Conservation (phyloP, 2,113 vertebrate genomes). For the Numida meleagris region DNA sequence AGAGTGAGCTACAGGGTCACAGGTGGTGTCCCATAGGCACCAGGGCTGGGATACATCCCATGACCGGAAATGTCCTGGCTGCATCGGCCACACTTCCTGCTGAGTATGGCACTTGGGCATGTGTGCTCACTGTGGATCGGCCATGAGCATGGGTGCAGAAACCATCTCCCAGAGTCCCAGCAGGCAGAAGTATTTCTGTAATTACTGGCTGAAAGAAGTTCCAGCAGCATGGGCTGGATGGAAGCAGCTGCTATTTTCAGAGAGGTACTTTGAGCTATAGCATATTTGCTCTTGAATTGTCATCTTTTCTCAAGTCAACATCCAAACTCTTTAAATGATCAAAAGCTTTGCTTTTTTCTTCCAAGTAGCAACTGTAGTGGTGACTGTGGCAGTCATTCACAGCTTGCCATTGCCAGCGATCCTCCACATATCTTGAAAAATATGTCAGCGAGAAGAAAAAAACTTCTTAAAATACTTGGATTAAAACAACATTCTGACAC, state of each 20-base stretch:
- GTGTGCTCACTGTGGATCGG: neutral
- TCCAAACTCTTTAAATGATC: neutral
- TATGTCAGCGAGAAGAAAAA: neutral
- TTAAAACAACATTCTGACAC: conserved; percentile 26
- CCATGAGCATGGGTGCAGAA: rapidly evolving
- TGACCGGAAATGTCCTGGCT: neutral
- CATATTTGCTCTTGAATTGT: neutral
- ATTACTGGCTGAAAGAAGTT: neutral
- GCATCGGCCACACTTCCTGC: neutral
- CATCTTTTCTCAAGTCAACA: neutral
- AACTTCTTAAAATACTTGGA: neutral
- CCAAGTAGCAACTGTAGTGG: neutral
- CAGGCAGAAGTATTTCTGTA: neutral
- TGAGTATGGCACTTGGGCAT: neutral
- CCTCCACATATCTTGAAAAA: conserved; percentile 12
- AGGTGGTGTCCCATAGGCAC: neutral
- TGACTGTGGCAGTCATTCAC: neutral
- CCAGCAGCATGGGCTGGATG: neutral
- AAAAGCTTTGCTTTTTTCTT: neutral
- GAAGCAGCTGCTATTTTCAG: neutral
- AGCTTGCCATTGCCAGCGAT: neutral
- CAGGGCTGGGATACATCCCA: neutral
- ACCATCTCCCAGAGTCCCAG: neutral
- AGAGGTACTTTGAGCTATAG: neutral
- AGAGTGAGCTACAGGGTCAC: neutral